Base-by-base conservation (phyloP, 2,888 invertebrate genomes). In the Drosophila formosana region DNA sequence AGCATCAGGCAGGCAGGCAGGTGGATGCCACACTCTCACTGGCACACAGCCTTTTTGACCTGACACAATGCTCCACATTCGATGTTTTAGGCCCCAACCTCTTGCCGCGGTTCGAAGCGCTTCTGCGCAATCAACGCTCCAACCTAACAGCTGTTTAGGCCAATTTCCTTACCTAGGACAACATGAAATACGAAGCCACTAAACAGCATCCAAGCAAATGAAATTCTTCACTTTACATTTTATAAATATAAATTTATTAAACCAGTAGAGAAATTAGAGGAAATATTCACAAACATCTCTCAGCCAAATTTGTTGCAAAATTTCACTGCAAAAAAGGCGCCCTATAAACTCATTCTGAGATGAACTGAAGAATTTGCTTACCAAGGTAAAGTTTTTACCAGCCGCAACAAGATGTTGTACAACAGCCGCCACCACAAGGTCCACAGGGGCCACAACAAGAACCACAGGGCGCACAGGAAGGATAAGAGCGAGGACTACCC, bases 61-160 rank as follows among this genome's bases (percentile, higher is more conserved):
- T 84, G 88, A 80, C 90, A 90, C 90, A 90, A 81, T 89, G 89
- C 89, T 90, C 89, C 56, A 89, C 57, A 88, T 89, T 88, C 89
- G 73, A 90, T 90, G 90, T 90, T 86, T 79, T 63, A 39, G n/a
- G n/a, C 39, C 57, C 6, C 34, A 58, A 43, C 41, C 49, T 30
- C 30, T 34, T 28, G 39, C 4, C 34, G 1, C 18, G 56, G 80
- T 71, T 82, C 25, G 69, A 74, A 34, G 2, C n/a, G 74, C 69
- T 66, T 9, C 69, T 66, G 89, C 82, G 89, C 81, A 49, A 3
- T 65, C 18, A 2, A 3, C 7, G 23, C 18, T 52, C 34, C 26
- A 64, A 41, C 51, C 58, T 13, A 82, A 75, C 85, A 86, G 85
- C 85, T 89, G 89, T 78, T 80, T 37, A 8, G 47, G 39, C 13